Evolutionary conservation across 2,113 vertebrate species (phyloP).

Genomic region (Odontophorus gujanensis): DNA sequence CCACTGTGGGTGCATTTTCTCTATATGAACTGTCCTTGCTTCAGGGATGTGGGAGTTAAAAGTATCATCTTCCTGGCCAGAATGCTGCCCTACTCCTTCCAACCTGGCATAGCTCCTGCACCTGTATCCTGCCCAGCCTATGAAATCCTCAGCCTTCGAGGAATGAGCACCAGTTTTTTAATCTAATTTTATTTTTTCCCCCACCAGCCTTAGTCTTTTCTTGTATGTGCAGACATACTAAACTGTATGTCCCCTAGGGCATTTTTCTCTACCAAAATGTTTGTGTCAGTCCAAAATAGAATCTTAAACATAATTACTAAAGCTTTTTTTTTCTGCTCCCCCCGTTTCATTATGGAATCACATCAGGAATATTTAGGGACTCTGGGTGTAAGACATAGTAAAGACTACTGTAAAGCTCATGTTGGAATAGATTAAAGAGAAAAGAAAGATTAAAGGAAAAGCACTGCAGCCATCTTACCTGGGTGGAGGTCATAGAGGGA

Average conservation of each 20-base stretch:
- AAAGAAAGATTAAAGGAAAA: neutral
- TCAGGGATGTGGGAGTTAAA: neutral
- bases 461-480: neutral
- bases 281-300: neutral
- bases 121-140: neutral
- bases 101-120: neutral
- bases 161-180: neutral
- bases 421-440: neutral
- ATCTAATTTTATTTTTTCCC: neutral
- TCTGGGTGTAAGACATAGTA: neutral
- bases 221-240: neutral
- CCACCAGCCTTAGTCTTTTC: neutral
- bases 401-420: neutral
- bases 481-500: neutral
- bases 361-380: neutral
- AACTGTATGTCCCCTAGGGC: neutral
- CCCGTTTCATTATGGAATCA: neutral
- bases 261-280: neutral
- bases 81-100: neutral
- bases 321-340: neutral
- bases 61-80: neutral
- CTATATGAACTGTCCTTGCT: neutral
- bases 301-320: neutral
- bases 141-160: neutral
- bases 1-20: neutral